Evolutionary conservation across 2,797 vertebrate species (phyloP).

Genomic region (Spea hammondii): DNA sequence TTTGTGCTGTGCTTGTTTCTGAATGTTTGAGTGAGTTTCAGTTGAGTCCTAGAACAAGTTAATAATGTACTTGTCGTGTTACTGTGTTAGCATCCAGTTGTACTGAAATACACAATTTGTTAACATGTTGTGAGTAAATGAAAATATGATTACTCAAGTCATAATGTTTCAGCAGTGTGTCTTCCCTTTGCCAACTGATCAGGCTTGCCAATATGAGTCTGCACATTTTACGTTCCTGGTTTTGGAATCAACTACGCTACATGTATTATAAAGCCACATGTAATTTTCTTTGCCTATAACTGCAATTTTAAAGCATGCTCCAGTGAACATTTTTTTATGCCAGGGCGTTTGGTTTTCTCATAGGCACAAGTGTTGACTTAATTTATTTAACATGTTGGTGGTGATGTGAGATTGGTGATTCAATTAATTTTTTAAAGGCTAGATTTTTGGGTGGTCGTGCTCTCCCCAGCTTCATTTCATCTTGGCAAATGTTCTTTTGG

Average conservation of each 20-base stretch:
- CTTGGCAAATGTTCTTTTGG: conserved; percentile 35
- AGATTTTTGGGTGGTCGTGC: conserved; percentile 44
- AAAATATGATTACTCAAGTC: background rate
- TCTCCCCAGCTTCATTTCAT: conserved; percentile 25
- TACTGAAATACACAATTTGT: background rate
- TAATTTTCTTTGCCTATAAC: conserved; percentile 1
- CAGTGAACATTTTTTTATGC: conserved; percentile 35
- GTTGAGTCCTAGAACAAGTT: background rate
- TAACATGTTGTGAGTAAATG: background rate
- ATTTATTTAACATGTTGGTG: conserved; percentile 50
- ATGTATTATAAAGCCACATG: background rate
- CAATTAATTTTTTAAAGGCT: conserved; percentile 31
- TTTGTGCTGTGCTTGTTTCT: too few species aligned
- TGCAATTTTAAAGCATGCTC: conserved; percentile 11
- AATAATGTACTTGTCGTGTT: background rate
- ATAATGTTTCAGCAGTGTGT: background rate
- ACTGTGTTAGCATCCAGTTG: background rate
- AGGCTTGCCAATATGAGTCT: background rate
- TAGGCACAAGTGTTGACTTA: conserved; percentile 37
- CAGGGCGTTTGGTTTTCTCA: conserved; percentile 37
- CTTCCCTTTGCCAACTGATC: background rate
- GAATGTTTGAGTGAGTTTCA: too few species aligned
- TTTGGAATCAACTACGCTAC: background rate
- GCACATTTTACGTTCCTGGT: background rate
- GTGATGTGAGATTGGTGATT: conserved; percentile 43